Conservation (phyloP, 2,888 invertebrate species). For the Amphipoea lucens region DNA sequence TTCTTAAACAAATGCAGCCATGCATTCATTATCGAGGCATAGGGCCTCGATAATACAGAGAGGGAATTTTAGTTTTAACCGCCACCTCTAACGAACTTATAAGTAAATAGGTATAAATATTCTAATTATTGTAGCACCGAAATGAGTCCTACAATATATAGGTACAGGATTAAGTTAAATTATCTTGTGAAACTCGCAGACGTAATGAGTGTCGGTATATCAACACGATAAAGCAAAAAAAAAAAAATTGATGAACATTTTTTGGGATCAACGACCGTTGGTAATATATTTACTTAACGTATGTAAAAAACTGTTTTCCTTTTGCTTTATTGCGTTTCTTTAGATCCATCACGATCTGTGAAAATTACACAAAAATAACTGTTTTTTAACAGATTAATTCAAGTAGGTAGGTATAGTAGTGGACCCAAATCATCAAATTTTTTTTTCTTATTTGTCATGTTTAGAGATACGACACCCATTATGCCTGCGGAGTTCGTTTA, state of each 20-base stretch:
- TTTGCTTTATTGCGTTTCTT: too few species aligned
- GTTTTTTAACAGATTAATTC: too few species aligned
- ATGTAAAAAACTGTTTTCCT: too few species aligned
- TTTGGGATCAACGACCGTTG: background rate
- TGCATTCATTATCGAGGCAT: conserved; percentile 76
- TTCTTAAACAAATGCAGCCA: conserved; percentile 88
- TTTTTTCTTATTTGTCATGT: background rate
- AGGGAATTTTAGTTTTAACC: conserved; percentile 48
- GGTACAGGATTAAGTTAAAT: background rate
- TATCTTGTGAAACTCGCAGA: background rate
- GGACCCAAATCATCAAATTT: too few species aligned
- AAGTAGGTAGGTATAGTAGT: too few species aligned
- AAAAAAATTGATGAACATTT: background rate
- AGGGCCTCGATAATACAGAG: conserved; percentile 74
- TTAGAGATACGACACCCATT: background rate
- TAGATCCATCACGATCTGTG: too few species aligned
- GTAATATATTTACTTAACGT: too few species aligned
- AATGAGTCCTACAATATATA: conserved; percentile 1
- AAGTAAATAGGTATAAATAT: background rate
- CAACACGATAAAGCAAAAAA: background rate
- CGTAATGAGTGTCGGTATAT: background rate
- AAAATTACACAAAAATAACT: too few species aligned
- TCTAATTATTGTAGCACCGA: background rate
- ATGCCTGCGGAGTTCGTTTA: background rate
- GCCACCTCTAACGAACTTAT: background rate